A percentile compares a stretch with the other conserved stretches of the same genome.
Conservation (phyloP, 2,797 vertebrate species). For the Danio albolineatus region DNA sequence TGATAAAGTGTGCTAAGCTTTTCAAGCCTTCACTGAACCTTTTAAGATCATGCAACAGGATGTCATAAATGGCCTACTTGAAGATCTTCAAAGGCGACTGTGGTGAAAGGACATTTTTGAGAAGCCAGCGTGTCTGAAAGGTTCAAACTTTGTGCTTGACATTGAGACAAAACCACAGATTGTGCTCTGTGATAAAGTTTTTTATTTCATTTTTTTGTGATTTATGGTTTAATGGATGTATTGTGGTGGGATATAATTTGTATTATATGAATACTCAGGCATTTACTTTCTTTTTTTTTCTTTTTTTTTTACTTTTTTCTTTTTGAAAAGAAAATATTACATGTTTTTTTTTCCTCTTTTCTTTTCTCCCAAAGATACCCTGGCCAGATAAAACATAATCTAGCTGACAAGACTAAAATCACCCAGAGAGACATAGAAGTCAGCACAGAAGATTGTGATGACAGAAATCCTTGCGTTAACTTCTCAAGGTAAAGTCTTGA, state of each 20-base stretch:
- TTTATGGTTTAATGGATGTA: neutral
- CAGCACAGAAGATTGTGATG: neutral
- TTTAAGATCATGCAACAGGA: conserved; percentile 42
- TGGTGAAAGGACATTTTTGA: conserved; percentile 38
- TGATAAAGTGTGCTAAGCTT: conserved; percentile 43
- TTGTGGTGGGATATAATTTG: neutral
- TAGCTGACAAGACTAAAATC: neutral
- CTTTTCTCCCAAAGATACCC: neutral
- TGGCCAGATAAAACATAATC: conserved; percentile 1
- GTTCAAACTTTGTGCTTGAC: conserved; percentile 12
- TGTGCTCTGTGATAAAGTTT: no score
- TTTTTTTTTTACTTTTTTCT: neutral
- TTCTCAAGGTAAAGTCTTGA: conserved; percentile 1
- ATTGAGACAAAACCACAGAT: neutral
- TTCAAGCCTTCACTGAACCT: conserved; percentile 39
- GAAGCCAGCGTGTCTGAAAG: conserved; percentile 9
- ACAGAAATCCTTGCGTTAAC: conserved; percentile 5
- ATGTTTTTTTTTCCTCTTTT: neutral
- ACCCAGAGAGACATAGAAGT: neutral
- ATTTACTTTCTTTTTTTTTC: neutral
- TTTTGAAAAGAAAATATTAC: neutral
- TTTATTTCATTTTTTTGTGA: neutral
- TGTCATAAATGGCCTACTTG: conserved; percentile 38
- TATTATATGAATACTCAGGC: neutral
- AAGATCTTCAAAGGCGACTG: conserved; percentile 28